Conservation (phyloP, 2,888 invertebrate genomes). For the Gonocerus acuteangulatus region DNA sequence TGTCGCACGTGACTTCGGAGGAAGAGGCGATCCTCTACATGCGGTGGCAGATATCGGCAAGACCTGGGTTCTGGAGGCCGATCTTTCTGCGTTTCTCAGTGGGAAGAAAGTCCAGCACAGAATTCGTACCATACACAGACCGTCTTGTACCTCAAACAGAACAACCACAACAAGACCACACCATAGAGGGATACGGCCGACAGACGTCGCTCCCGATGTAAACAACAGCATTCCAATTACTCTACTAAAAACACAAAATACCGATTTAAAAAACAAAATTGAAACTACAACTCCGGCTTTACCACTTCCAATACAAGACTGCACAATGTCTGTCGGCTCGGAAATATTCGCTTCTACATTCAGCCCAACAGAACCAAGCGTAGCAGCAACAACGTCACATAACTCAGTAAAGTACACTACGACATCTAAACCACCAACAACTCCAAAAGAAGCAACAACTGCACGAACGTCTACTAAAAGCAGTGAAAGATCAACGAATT, state of each 20-base stretch:
- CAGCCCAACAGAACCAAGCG: too few relatives aligned
- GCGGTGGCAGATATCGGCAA: constrained; percentile 33
- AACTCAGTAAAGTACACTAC: too few relatives aligned
- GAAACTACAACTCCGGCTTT: neutral
- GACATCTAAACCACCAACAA: too few relatives aligned
- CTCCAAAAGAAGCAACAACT: neutral
- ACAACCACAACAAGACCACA: neutral
- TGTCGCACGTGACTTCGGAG: constrained; percentile 26
- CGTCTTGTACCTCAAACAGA: neutral
- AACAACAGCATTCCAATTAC: neutral
- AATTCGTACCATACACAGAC: constrained; percentile 7
- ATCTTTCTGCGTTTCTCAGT: constrained; percentile 39
- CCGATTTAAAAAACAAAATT: neutral
- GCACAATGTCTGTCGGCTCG: too few relatives aligned
- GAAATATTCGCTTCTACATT: neutral
- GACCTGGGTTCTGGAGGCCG: constrained; percentile 39
- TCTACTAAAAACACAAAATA: neutral
- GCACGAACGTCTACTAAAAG: neutral
- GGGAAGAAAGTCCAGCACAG: constrained; percentile 27
- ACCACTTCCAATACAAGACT: too few relatives aligned
- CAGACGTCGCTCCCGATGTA: neutral
- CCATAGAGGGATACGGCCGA: neutral
- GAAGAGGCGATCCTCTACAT: constrained; percentile 17
- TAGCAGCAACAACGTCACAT: too few relatives aligned
- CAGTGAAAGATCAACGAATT: neutral